These are phyloP conservation scores for Asbolus verrucosus DNA, from an alignment of 1,140 invertebrate genomes.

Conservation along the genomic window DNA sequence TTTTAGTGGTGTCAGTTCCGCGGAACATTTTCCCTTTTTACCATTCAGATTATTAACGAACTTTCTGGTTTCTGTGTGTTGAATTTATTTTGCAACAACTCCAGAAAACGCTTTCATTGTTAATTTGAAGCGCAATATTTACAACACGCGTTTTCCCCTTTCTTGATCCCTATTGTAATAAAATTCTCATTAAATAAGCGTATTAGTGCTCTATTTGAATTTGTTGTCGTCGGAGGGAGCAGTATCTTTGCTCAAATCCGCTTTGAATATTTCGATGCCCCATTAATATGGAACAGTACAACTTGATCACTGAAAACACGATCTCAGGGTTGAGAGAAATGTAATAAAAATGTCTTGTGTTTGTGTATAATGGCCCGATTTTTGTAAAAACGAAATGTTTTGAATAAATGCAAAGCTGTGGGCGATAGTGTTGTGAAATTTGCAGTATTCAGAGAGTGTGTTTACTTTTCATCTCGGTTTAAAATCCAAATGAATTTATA, in stretches of 20 bases:
- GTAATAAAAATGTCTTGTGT: too few species aligned
- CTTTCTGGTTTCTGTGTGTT: too few species aligned
- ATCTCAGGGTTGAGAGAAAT: too few species aligned
- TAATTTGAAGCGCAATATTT: conserved; percentile 29
- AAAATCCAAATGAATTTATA: too few species aligned
- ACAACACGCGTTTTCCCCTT: conserved; percentile 17
- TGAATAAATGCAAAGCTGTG: too few species aligned
- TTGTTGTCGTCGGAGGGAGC: conserved; percentile 4
- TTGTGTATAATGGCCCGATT: too few species aligned
- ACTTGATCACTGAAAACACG: conserved; percentile 19
- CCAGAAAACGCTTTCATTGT: neutral
- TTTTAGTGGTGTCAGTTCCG: too few species aligned
- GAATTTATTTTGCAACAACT: neutral
- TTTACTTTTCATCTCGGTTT: neutral
- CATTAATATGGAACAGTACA: conserved; percentile 36
- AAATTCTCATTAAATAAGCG: conserved; percentile 38
- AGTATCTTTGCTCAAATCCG: conserved; percentile 21
- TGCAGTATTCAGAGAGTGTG: too few species aligned
- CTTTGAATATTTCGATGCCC: conserved; percentile 36
- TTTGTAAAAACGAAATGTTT: too few species aligned
- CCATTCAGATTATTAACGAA: conserved; percentile 13
- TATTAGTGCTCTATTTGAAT: conserved; percentile 35
- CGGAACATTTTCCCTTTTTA: too few species aligned
- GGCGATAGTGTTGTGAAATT: too few species aligned
- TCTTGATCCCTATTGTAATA: conserved; percentile 23